Base-by-base conservation (phyloP, 1,140 invertebrate genomes). In the Pseudomyrmex concolor region DNA sequence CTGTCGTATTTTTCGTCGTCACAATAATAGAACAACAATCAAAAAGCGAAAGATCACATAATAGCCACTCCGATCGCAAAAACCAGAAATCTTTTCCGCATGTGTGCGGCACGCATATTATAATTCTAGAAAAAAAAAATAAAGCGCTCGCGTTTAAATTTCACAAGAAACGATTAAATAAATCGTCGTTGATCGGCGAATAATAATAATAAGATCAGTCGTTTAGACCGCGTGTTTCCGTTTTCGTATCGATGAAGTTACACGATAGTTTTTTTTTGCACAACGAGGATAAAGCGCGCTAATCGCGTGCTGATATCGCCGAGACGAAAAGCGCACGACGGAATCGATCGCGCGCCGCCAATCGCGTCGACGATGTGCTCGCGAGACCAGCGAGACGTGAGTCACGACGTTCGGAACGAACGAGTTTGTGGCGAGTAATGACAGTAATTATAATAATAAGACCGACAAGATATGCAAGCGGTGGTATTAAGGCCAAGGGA, bases 361-460 rank as follows among this genome's bases (percentile, higher is more conserved):
- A 68, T 57, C 51, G 48, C 64, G 51, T 25, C 48, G 64, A 19
- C 13, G 34, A 57, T 45, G 34, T 34, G 50, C 17, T 57, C 51
- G 76, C 66, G n/a, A 66, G n/a, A 66, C 25, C 34, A 34, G 76
- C 68, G 76, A 25, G 25, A 80, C 45, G 54, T 80, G 66, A 80
- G 54, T 80, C 66, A 80, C 76, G 76, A 70, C 43, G 76, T 78
- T 78, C 54, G 19, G 54, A 70, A 78, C 64, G 76, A 80, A 55
- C 76, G 66, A 80, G 66, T 80, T 80, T 80, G 76, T 80, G 76
- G 66, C 76, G 76, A 80, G 71, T 80, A 80, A 80, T 80, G 66
- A 80, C 66, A 55, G 66, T 80, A 80, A 80, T 80, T 80, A 80
- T 80, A 80, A 80, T 80, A 80, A 80, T 80, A 71, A 80, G 76